Evolutionary conservation across 2,113 vertebrate genomes (phyloP).

Genomic region (Diadophis punctatus): DNA sequence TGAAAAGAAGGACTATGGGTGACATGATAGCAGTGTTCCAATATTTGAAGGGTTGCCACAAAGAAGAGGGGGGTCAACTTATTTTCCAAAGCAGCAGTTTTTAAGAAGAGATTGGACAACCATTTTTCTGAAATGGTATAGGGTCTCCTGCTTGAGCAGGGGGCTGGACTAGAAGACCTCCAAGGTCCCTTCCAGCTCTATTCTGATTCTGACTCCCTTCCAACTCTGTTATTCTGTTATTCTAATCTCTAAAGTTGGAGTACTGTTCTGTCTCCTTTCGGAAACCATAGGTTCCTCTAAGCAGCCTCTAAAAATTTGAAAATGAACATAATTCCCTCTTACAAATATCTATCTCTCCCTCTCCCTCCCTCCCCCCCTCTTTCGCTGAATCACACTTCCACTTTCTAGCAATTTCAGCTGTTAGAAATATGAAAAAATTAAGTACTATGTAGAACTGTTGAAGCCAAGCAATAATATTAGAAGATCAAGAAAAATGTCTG

Average conservation of each 20-base stretch:
- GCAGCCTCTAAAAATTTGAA: background rate
- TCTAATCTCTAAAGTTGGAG: background rate
- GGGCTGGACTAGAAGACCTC: background rate
- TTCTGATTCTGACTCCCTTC: background rate
- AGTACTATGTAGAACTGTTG: background rate
- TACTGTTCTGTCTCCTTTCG: background rate
- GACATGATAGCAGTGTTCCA: too few species aligned
- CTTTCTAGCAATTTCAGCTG: background rate
- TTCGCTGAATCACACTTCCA: background rate
- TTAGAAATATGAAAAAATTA: background rate
- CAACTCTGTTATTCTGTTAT: background rate
- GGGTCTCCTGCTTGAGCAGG: too few species aligned
- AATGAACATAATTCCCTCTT: background rate
- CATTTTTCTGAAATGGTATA: too few species aligned
- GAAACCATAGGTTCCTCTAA: background rate
- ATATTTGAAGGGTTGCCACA: too few species aligned
- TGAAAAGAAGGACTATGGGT: too few species aligned
- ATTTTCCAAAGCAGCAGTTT: too few species aligned
- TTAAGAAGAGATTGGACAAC: too few species aligned
- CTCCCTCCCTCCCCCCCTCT: too few species aligned
- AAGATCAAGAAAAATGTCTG: background rate
- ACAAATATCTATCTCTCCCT: background rate
- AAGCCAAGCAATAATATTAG: background rate
- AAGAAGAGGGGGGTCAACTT: too few species aligned
- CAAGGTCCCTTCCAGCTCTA: background rate